phyloP scores from a whole-genome alignment of 2,797 vertebrate genomes.

The Cetoscarus ocellatus region DNA sequence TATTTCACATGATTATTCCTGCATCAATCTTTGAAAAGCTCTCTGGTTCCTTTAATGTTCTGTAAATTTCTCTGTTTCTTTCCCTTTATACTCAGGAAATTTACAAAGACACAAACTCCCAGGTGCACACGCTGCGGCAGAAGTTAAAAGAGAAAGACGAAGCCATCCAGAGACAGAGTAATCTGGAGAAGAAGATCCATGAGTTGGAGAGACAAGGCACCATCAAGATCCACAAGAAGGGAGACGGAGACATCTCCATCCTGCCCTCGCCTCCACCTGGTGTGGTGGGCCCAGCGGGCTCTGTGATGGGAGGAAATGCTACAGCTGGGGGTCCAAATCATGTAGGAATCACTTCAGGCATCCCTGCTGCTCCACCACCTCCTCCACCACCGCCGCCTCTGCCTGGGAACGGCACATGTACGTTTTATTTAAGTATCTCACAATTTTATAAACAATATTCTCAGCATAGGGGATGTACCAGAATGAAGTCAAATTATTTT shows the following conservation, averaged over 20 bases:
- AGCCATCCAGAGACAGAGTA: conserved; percentile 90
- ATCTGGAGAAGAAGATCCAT: conserved; percentile 87
- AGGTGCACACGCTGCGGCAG: conserved; percentile 91
- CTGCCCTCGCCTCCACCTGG: conserved; percentile 62
- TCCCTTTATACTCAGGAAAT: conserved; percentile 84
- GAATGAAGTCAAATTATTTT: neutral
- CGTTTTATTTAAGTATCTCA: conserved; percentile 30
- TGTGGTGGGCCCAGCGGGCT: conserved; percentile 34
- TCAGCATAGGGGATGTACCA: neutral
- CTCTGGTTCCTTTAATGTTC: neutral
- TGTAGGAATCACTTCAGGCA: conserved; percentile 29
- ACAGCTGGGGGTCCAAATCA: conserved; percentile 53
- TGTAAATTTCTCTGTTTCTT: neutral
- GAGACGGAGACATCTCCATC: conserved; percentile 86
- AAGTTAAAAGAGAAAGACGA: conserved; percentile 96
- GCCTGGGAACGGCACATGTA: conserved; percentile 72
- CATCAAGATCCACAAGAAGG: conserved; percentile 86
- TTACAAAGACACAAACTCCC: conserved; percentile 91
- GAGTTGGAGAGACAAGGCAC: conserved; percentile 86
- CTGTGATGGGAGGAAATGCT: conserved; percentile 16
- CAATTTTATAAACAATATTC: neutral
- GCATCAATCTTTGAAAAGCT: too few species aligned
- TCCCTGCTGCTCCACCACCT: conserved; percentile 77
- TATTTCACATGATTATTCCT: too few species aligned
- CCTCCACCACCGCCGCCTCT: conserved; percentile 87